phyloP scores from a whole-genome alignment of 2,888 invertebrate genomes.

The Gari tellinella region DNA sequence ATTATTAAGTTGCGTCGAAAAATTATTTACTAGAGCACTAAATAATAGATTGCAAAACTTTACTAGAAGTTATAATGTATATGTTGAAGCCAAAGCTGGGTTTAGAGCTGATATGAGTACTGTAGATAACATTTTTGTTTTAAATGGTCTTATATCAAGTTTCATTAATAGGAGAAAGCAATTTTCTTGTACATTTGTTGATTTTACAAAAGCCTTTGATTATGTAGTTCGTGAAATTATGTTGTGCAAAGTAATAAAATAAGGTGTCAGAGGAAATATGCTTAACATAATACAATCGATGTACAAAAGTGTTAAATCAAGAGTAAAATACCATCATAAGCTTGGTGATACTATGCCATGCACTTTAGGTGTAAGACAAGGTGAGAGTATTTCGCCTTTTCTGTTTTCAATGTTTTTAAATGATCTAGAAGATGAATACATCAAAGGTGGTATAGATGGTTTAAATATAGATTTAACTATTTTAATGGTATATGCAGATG shows the following conservation, averaged over 20 bases:
- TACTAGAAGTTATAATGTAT: constrained; percentile 36
- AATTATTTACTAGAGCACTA: neutral
- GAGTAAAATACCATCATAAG: neutral
- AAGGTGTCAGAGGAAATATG: neutral
- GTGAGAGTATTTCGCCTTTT: constrained; percentile 3
- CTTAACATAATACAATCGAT: constrained; percentile 1
- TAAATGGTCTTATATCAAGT: constrained; percentile 9
- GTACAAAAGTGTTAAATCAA: constrained; percentile 2
- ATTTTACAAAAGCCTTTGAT: constrained; percentile 12
- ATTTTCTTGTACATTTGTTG: constrained; percentile 25
- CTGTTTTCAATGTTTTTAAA: constrained; percentile 2
- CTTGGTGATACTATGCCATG: neutral
- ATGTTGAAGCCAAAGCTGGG: constrained; percentile 24
- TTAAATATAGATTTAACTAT: neutral
- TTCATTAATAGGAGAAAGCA: neutral
- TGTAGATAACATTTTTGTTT: constrained; percentile 11
- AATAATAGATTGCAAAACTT: constrained; percentile 36
- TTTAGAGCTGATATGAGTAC: constrained; percentile 8
- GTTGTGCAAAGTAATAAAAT: constrained; percentile 5
- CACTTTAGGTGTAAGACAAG: constrained; percentile 6
- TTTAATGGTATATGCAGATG: too few relatives aligned
- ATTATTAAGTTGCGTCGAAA: neutral
- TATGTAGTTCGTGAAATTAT: constrained; percentile 5
- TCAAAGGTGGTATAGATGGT: neutral
- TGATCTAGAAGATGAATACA: constrained; percentile 7